Evolutionary conservation across 2,113 vertebrate species (phyloP), one percentile per base, ranked within the genome.

Genomic region (Dryoscopus gambensis): DNA sequence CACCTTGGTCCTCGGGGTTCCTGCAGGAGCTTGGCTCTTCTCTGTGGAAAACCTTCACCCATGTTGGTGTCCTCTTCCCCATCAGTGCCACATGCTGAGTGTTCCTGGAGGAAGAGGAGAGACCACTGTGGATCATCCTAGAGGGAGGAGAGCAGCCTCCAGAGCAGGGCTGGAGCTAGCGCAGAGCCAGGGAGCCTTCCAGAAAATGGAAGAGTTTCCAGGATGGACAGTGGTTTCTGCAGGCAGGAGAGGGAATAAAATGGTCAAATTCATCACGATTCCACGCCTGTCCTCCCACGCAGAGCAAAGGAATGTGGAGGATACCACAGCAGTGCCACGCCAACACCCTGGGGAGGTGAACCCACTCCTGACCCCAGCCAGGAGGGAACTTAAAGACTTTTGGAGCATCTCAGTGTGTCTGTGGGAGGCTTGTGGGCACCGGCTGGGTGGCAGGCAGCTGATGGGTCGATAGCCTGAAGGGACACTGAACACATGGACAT

Each of bases 401-500:
- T 15, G 24, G 87, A 87, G 35, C 46, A 40, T 35, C 40, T 84
- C 1, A 0, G 23, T 46, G 62, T 1, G 1, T 46, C 75, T 0
- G 1, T 47, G 44, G 40, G 50, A 70, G 44, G 33, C 31, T 40
- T 2, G 24, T 40, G 73, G 21, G 30, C 80, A 33, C 59, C 47
- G 59, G 42, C 7, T 19, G 7, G 23, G 19, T 9, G 37, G 52
- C 57, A 73, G 59, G 53, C 42, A 82, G 86, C 70, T 56, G 42
- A 11, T 8, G 20, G 52, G 27, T 33, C 0, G 0, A 8, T 19
- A 52, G 63, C 25, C 53, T 11, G 18, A 33, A 15, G 7, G 39
- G 78, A 5, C 49, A 62, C 53, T 0, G 0, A 22, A 31, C 30
- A n/a, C 27, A 28, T 0, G 8, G 55, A 16, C 55, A 15, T 39